A percentile compares a stretch with the other conserved stretches of the same genome.
Conservation (phyloP, 2,888 invertebrate species). For the Monochamus alternatus region DNA sequence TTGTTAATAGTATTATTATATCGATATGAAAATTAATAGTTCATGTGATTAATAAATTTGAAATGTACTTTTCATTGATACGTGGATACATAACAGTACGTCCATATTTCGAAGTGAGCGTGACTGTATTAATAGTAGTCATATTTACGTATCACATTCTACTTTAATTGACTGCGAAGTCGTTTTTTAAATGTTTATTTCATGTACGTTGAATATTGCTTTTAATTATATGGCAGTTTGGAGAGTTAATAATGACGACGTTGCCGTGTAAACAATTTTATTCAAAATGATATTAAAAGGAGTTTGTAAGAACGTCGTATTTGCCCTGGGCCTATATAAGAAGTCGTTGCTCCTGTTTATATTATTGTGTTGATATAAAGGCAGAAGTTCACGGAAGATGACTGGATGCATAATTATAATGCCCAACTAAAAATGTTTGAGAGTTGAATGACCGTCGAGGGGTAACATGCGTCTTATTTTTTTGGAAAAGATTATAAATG, state of each 20-base stretch:
- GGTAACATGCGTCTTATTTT: too few species aligned
- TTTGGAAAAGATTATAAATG: too few species aligned
- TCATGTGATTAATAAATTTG: too few species aligned
- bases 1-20: too few species aligned
- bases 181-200: neutral
- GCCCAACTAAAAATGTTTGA: too few species aligned
- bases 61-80: too few species aligned
- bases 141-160: neutral
- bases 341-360: neutral
- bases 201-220: neutral
- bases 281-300: neutral
- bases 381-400: too few species aligned
- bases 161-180: neutral
- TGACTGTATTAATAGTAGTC: neutral
- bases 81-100: too few species aligned
- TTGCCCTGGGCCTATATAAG: neutral
- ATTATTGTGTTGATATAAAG: too few species aligned
- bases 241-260: neutral
- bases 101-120: neutral
- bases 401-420: too few species aligned
- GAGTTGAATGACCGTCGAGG: too few species aligned
- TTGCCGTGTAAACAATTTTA: neutral
- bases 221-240: neutral
- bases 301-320: neutral
- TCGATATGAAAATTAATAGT: too few species aligned